These are phyloP conservation scores for Turnix velox DNA, from an alignment of 2,113 vertebrate genomes.

Conservation along the genomic window DNA sequence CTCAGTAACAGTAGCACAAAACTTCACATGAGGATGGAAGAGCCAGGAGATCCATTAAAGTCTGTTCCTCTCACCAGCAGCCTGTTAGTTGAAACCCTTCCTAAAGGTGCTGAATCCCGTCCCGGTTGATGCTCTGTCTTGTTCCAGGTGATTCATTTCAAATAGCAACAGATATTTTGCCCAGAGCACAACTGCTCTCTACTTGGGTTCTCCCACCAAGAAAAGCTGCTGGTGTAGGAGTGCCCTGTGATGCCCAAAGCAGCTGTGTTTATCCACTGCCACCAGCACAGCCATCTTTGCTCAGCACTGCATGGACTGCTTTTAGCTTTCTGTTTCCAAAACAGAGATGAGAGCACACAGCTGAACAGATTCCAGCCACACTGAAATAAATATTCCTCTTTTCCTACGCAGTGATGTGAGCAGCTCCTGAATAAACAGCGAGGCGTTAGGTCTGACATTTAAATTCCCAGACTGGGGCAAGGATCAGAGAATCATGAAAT, in stretches of 20 bases:
- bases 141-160: background rate
- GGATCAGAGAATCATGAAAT: too few relatives aligned
- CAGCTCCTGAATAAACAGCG: background rate
- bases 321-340: background rate
- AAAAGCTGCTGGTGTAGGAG: background rate
- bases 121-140: background rate
- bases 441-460: too few relatives aligned
- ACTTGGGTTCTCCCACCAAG: background rate
- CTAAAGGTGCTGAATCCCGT: background rate
- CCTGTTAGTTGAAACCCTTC: background rate
- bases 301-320: background rate
- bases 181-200: background rate
- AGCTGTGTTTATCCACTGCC: conserved; percentile 9
- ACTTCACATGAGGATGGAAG: background rate
- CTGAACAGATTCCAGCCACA: background rate
- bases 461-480: background rate
- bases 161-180: fast-evolving
- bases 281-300: background rate
- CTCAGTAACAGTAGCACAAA: background rate
- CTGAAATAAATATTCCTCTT: background rate
- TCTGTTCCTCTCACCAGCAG: background rate
- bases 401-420: background rate
- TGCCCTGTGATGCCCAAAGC: fast-evolving
- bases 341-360: background rate
- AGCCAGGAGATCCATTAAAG: background rate